phyloP scores from a whole-genome alignment of 2,113 vertebrate genomes.

The Theristicus caerulescens region DNA sequence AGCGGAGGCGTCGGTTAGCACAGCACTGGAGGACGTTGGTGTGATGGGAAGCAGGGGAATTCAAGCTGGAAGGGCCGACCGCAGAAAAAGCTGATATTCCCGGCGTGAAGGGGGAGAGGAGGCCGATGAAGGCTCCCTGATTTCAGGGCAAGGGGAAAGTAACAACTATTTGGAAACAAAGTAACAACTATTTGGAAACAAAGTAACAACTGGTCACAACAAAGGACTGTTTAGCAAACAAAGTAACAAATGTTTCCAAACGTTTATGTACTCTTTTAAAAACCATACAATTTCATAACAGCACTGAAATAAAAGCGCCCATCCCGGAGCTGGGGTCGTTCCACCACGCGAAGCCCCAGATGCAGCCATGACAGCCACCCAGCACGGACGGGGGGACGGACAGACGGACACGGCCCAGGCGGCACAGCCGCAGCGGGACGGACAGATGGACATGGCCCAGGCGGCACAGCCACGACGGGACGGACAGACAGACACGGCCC shows the following conservation, averaged over 20 bases:
- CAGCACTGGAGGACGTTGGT: background rate
- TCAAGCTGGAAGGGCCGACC: background rate
- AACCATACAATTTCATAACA: accelerated
- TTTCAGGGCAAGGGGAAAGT: background rate
- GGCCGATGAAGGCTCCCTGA: too few relatives aligned
- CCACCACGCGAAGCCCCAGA: accelerated
- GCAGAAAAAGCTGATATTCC: background rate
- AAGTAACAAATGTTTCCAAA: accelerated
- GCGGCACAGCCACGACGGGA: background rate
- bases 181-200: too few relatives aligned
- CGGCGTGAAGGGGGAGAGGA: background rate
- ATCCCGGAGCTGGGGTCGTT: accelerated
- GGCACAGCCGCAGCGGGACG: too few relatives aligned
- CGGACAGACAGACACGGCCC: too few relatives aligned
- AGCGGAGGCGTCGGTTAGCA: accelerated
- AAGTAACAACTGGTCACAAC: too few relatives aligned
- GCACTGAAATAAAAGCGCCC: background rate
- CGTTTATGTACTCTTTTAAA: accelerated
- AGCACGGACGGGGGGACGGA: accelerated
- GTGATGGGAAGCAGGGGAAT: background rate
- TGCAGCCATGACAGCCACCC: background rate
- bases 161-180: background rate
- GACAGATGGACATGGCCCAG: too few relatives aligned
- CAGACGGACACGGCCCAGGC: background rate
- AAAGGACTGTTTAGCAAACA: background rate